Evolutionary conservation across 2,113 vertebrate genomes (phyloP).

Genomic region (Rousettus leschenaultii): DNA sequence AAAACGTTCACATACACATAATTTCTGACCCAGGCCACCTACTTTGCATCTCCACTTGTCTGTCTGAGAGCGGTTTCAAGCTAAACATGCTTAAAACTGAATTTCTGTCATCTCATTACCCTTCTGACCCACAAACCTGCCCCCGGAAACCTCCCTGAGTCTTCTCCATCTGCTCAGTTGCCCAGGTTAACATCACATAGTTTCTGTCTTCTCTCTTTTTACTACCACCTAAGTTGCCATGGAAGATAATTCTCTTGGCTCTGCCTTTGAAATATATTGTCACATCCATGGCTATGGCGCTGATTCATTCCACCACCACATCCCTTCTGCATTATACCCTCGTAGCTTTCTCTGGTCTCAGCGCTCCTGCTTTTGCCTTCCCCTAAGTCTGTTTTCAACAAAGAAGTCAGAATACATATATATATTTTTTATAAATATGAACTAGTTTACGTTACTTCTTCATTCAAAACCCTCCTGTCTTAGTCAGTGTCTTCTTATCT

Average conservation of each 20-base stretch:
- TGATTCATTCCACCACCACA: background rate
- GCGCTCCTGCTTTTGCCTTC: background rate
- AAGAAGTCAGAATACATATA: background rate
- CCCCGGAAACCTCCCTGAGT: background rate
- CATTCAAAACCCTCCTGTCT: background rate
- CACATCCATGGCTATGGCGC: accelerated
- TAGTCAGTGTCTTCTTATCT: background rate
- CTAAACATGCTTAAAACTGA: background rate
- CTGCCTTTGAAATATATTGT: background rate
- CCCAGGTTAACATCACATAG: background rate
- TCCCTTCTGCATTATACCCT: background rate
- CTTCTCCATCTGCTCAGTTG: background rate
- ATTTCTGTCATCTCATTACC: background rate
- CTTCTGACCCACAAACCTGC: accelerated
- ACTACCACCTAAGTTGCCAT: background rate
- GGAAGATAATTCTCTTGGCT: background rate
- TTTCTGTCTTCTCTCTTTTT: background rate
- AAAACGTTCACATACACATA: background rate
- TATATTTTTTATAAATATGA: background rate
- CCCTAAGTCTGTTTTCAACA: background rate
- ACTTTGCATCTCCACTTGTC: background rate
- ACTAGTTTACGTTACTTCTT: background rate
- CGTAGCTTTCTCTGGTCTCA: background rate
- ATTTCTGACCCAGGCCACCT: background rate
- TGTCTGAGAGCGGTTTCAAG: background rate